Percentiles rank a stretch among this genome's conserved stretches.
Evolutionary conservation across 2,113 vertebrate genomes (phyloP).

Genomic region (Panurus biarmicus): DNA sequence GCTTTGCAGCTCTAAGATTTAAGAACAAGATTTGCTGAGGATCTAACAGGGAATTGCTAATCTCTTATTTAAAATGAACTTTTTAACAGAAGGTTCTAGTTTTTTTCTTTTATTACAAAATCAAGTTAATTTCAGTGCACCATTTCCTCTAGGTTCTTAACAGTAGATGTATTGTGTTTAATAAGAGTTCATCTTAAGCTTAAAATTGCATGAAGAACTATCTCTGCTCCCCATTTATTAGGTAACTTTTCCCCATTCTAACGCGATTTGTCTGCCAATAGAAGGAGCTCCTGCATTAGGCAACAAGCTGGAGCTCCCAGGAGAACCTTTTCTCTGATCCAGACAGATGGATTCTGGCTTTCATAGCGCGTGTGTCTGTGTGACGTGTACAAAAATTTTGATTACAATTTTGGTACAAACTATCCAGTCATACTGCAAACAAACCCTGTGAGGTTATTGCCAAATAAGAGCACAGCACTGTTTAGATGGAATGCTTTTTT

Average conservation of each 20-base stretch:
- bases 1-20: not conserved
- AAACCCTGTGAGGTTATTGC: not conserved
- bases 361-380: not conserved
- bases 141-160: not conserved
- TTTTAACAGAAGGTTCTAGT: not conserved
- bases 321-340: not conserved
- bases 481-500: not conserved
- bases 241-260: not conserved
- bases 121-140: not conserved
- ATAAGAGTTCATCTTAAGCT: not conserved
- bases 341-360: not conserved
- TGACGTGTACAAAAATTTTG: conserved; percentile 1
- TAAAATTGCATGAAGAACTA: not conserved
- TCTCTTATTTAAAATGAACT: not conserved
- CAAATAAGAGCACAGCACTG: not conserved
- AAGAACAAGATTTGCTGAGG: not conserved
- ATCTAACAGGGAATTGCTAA: not conserved
- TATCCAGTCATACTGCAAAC: not conserved
- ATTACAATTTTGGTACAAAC: not conserved
- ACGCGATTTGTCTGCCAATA: not conserved
- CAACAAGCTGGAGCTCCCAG: not conserved
- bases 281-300: conserved; percentile 50
- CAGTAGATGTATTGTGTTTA: not conserved
- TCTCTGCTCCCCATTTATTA: not conserved
- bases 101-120: not conserved